phyloP scores from a whole-genome alignment of 2,888 invertebrate species.

The Caenorhabditis parvicauda region DNA sequence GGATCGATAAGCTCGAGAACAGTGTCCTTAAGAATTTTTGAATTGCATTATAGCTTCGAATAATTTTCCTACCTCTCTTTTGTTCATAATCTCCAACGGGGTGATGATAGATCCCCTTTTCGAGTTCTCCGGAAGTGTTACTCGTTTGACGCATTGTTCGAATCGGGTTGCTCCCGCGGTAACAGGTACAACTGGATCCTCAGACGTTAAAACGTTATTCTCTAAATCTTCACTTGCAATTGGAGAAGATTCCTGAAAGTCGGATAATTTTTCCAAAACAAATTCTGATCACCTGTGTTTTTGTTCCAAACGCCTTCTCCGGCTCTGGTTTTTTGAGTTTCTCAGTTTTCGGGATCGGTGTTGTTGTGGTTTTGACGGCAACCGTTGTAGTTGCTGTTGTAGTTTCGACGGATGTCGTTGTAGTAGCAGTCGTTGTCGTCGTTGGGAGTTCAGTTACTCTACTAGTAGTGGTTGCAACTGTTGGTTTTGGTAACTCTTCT shows the following conservation, averaged over 20 bases:
- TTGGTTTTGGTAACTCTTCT: slow-evolving; percentile 10
- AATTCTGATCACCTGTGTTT: slow-evolving; percentile 9
- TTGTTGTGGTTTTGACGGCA: slow-evolving; percentile 2
- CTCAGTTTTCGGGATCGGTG: slow-evolving; percentile 1
- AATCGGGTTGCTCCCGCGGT: slow-evolving; percentile 13
- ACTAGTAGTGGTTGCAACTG: neutral
- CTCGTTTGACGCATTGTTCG: slow-evolving; percentile 22
- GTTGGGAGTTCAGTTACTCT: neutral
- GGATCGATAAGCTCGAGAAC: slow-evolving; percentile 30
- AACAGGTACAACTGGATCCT: neutral
- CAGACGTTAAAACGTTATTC: neutral
- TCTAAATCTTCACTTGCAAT: neutral
- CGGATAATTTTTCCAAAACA: neutral
- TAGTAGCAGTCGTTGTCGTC: slow-evolving; percentile 1
- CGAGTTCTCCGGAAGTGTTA: slow-evolving; percentile 25
- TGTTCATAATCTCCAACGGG: slow-evolving; percentile 20
- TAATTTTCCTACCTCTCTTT: slow-evolving; percentile 7
- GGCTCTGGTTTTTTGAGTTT: neutral
- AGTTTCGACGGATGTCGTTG: neutral
- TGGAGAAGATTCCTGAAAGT: neutral
- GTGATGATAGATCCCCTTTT: slow-evolving; percentile 23
- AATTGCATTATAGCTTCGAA: neutral
- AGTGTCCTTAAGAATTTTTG: slow-evolving; percentile 16
- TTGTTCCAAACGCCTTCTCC: slow-evolving; percentile 15
- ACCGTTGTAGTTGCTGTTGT: slow-evolving; percentile 1